Evolutionary conservation across 2,797 vertebrate genomes (phyloP), one percentile per base, ranked within the genome.

Genomic region (Vespertilio murinus): DNA sequence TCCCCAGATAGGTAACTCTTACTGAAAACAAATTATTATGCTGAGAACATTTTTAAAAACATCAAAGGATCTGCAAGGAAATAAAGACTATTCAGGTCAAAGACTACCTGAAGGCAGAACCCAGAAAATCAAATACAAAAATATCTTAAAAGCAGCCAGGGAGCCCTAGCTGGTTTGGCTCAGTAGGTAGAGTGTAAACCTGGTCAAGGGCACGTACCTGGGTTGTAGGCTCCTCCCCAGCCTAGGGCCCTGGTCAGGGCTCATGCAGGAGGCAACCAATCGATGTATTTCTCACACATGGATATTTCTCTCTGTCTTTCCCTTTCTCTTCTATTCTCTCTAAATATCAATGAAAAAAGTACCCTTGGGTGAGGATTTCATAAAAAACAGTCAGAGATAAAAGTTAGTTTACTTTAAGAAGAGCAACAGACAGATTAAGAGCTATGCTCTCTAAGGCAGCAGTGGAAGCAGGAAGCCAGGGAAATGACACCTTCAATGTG

Each of bases 31-130:
- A 93, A 84, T 59, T 52, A 86, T 65, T 59, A 38, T 70, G 14
- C 25, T 52, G 81, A 90, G 69, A 70, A 94, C 13, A 70, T 70
- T 81, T 71, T 95, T 40, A 88, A 80, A 95, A 91, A 33, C 20
- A 80, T 78, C n/a, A 47, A 69, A 64, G 38, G 79, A 16, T 33
- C 61, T 45, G 35, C 40, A 59, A 89, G 20, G 17, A 90, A 47
- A 40, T 38, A 74, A 82, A 54, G 61, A 67, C 52, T 61, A 78
- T 35, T 45, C 3, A 90, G 52, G 28, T 33, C 42, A 92, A 87
- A 74, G 25, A 75, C 40, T 47, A 23, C 23, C 16, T 22, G 14
- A 94, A 86, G 33, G 23, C 18, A 81, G 54, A 94, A 74, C 5
- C 47, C 40, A 90, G 10, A 83, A 91, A n/a, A 93, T 74, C 77